These are phyloP conservation scores for Sander vitreus DNA, from an alignment of 2,113 vertebrate species.

Conservation along the genomic window DNA sequence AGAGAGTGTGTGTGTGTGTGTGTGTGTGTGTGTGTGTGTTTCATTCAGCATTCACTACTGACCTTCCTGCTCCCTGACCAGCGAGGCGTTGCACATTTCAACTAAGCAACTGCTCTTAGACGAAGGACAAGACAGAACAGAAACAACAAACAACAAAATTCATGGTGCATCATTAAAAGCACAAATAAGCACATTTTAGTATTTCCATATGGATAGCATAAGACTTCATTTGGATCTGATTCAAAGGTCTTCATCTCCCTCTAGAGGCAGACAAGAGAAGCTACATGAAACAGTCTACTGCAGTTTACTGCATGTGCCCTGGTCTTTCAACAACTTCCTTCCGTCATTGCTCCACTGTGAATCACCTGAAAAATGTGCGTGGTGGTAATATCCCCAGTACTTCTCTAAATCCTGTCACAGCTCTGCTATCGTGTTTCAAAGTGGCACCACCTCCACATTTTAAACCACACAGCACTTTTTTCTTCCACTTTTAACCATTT, in stretches of 20 bases:
- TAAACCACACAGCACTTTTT: neutral
- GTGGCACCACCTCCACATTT: neutral
- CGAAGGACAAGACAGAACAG: neutral
- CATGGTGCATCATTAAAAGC: neutral
- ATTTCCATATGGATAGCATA: neutral
- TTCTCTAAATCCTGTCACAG: neutral
- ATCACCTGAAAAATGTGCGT: constrained; percentile 4
- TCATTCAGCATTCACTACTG: neutral
- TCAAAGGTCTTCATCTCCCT: constrained; percentile 65
- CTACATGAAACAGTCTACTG: neutral
- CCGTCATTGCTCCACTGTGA: neutral
- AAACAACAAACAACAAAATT: too few species aligned
- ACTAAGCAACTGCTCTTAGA: constrained; percentile 1
- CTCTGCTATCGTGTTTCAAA: neutral
- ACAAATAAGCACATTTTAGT: neutral
- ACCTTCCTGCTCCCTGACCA: constrained; percentile 26
- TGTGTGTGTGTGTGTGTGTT: neutral
- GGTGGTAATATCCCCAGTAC: neutral
- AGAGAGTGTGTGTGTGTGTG: neutral
- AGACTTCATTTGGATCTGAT: neutral
- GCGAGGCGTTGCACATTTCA: constrained; percentile 27
- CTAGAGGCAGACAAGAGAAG: constrained; percentile 61
- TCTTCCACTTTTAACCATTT: too few species aligned
- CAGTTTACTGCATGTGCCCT: neutral
- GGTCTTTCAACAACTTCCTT: constrained; percentile 29